Evolutionary conservation across 23 tunicate genomes (phyloP), one percentile per base, ranked within the genome.

Genomic region (Botrylloides violaceus): DNA sequence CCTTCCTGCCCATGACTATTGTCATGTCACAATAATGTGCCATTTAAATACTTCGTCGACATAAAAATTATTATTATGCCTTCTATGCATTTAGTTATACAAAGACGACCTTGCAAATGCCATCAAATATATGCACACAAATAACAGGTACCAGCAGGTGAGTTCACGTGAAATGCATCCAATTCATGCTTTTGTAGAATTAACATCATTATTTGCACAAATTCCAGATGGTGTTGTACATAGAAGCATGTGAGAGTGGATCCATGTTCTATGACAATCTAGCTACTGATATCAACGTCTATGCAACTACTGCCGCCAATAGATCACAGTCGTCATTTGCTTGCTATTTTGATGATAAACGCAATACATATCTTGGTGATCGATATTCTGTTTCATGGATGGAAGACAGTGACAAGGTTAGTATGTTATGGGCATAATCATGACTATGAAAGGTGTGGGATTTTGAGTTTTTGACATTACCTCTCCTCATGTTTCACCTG

Each of bases 241-340:
- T 86, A 29, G 94, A 86, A 50, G 94, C 94, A 29, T 86, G 94
- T 32, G 94, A 86, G 66, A 86, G 94, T 50, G 94, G 94, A 18
- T 86, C 94, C 5, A 86, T 86, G 94, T 86, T 86, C 53, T 58
- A 85, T 0, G 50, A 68, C 58, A 29, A 36, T 28, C 43, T 86
- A 25, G 20, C 57, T 1, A 53, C 60, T 43, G 66, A 80, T 47
- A 86, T 86, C 73, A 86, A 86, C 50, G 94, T 86, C 18, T 86
- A 66, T 61, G 85, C 94, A 37, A 86, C 94, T 19, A 86, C 94
- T 5, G 94, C 94, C 7, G 94, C 94, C 21, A 86, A 86, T 61
- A 56, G 83, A 2, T 15, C 36, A 6, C 83, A 86, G 49, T 86
- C 94, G 2, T 86, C 94, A 3, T 86, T 73, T 29, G 94, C 94